These are phyloP conservation scores for Drosophila erecta DNA, from an alignment of 1,140 invertebrate genomes.

Conservation along the genomic window DNA sequence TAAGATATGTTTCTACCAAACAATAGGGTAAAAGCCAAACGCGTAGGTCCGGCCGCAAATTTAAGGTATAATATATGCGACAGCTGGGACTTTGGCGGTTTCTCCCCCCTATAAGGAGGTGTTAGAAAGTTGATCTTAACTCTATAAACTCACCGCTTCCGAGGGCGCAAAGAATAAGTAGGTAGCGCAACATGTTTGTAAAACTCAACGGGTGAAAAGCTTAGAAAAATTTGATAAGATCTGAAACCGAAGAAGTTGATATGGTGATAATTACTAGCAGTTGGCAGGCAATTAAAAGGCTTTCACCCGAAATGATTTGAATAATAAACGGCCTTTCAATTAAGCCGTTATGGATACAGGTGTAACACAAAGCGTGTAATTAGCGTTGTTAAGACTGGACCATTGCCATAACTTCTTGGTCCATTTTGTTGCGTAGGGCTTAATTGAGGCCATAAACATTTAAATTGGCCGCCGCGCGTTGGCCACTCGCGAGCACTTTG, in stretches of 20 bases:
- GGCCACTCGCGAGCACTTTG: slow-evolving; percentile 24
- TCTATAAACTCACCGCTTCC: slow-evolving; percentile 39
- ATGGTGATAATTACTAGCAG: too few species aligned
- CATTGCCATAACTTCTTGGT: slow-evolving; percentile 8
- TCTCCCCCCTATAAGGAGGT: too few species aligned
- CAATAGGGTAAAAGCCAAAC: too few species aligned
- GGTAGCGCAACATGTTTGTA: slow-evolving; percentile 46
- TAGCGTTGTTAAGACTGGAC: neutral
- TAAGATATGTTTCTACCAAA: neutral
- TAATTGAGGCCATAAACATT: slow-evolving; percentile 17
- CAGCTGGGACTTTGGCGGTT: too few species aligned
- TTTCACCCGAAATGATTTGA: neutral
- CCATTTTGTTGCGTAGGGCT: slow-evolving; percentile 10
- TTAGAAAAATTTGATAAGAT: slow-evolving; percentile 26
- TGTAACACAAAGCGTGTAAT: neutral
- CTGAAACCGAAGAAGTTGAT: slow-evolving; percentile 18
- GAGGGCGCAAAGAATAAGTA: slow-evolving; percentile 39
- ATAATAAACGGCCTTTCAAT: neutral
- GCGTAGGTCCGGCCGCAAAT: too few species aligned
- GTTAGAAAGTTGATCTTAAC: neutral
- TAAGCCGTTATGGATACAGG: neutral
- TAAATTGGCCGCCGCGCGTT: slow-evolving; percentile 18
- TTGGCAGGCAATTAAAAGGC: slow-evolving; percentile 7
- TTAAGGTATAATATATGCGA: too few species aligned
- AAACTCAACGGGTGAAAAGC: slow-evolving; percentile 34